Percentiles rank a stretch among this genome's conserved stretches.
Evolutionary conservation across 2,113 vertebrate genomes (phyloP).

Genomic region (Equus quagga): DNA sequence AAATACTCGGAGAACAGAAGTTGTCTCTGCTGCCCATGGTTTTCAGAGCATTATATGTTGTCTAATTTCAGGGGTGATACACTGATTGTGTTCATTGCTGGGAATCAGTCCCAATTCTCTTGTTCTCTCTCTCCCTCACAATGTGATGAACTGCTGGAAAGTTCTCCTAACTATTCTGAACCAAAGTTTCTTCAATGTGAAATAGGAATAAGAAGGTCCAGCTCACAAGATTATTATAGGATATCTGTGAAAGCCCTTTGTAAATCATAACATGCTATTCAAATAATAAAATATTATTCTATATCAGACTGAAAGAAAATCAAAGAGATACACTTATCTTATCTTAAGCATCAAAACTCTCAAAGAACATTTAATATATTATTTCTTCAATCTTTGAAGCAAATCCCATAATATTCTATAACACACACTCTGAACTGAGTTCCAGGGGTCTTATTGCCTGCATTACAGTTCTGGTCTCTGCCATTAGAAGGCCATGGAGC

Average conservation of each 20-base stretch:
- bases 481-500: no score
- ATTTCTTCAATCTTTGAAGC: background rate
- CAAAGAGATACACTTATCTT: background rate
- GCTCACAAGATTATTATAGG: background rate
- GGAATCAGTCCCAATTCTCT: background rate
- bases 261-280: background rate
- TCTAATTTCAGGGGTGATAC: background rate
- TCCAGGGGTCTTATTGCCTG: background rate
- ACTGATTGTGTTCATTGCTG: background rate
- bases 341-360: background rate
- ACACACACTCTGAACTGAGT: background rate
- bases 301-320: background rate
- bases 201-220: background rate
- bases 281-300: background rate
- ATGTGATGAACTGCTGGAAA: background rate
- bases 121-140: background rate
- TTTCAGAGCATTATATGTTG: background rate
- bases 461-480: no score
- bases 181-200: background rate
- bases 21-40: background rate
- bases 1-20: background rate
- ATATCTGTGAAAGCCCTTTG: background rate
- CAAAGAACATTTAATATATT: background rate
- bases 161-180: background rate
- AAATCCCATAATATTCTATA: background rate